Evolutionary conservation across 2,113 vertebrate species (phyloP), one percentile per base, ranked within the genome.

Genomic region (Pogona vitticeps): DNA sequence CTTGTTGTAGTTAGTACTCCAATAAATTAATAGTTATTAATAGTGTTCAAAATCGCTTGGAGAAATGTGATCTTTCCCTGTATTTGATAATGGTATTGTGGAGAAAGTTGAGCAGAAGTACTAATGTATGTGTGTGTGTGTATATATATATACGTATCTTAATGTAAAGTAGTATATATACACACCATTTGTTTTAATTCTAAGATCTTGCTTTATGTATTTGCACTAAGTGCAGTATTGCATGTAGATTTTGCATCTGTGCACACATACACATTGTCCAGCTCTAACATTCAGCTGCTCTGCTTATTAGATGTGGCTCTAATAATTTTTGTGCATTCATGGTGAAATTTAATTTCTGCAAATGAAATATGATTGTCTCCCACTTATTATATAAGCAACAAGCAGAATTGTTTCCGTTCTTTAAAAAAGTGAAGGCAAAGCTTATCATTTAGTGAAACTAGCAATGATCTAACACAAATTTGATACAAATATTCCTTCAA

Each of bases 211-310:
- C 63, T 90, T 88, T 82, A 38, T 88, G 82, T 76, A 92, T 85
- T 70, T 2, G 1, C 15, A 1, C 28, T 82, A 67, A 92, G 82
- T 78, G 76, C 10, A 86, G 80, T 3, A 40, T 56, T 61, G 88
- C 86, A 75, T 79, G 76, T 93, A 88, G 81, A 83, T 84, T 86
- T 90, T 90, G 42, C 65, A 63, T 92, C 71, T 90, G 71, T 90
- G 85, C 91, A 83, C 90, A 76, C 91, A 52, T 81, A 92, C 91
- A 90, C 91, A 91, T 76, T 89, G 89, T 92, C 92, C 93, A 93
- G 92, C 84, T 95, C 90, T 94, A 93, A 93, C 89, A 85, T 94
- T 92, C 93, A 91, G 92, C 93, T 92, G 88, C 89, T 93, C 72
- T 92, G 91, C 38, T 76, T 2, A 0, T 89, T 93, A 90, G 89